Conservation (phyloP, 2,888 invertebrate species). For the Chymomyza caudatula region DNA sequence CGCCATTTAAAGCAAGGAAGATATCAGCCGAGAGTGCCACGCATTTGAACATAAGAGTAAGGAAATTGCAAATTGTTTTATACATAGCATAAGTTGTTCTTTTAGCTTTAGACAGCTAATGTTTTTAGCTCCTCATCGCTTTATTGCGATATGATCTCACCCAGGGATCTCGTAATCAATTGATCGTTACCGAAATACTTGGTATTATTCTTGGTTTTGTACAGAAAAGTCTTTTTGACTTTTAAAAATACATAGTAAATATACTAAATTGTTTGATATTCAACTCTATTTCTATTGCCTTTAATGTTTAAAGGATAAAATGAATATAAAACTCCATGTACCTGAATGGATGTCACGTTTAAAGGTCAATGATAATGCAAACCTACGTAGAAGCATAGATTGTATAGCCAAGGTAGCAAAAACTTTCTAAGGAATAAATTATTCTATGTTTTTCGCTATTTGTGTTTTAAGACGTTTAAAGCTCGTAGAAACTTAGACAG, state of each 20-base stretch:
- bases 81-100: too few relatives aligned
- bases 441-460: neutral
- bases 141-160: neutral
- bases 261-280: too few relatives aligned
- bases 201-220: neutral
- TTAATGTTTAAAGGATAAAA: slow-evolving; percentile 68
- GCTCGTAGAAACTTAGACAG: neutral
- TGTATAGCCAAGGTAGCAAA: slow-evolving; percentile 80
- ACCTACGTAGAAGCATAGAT: slow-evolving; percentile 87
- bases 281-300: neutral
- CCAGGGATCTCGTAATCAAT: neutral
- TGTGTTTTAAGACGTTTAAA: neutral
- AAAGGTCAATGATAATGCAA: slow-evolving; percentile 80
- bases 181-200: too few relatives aligned
- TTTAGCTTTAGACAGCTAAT: too few relatives aligned
- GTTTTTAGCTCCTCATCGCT: too few relatives aligned
- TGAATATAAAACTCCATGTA: slow-evolving; percentile 77
- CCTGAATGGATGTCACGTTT: slow-evolving; percentile 84
- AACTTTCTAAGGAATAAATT: neutral
- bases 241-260: too few relatives aligned
- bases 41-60: slow-evolving; percentile 76
- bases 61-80: slow-evolving; percentile 26
- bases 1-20: slow-evolving; percentile 80
- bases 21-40: slow-evolving; percentile 80
- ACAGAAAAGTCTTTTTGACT: neutral